Percentiles rank a stretch among this genome's conserved stretches.
These are phyloP conservation scores for Drosophila eugracilis DNA, from an alignment of 1,140 invertebrate genomes.

Conservation along the genomic window DNA sequence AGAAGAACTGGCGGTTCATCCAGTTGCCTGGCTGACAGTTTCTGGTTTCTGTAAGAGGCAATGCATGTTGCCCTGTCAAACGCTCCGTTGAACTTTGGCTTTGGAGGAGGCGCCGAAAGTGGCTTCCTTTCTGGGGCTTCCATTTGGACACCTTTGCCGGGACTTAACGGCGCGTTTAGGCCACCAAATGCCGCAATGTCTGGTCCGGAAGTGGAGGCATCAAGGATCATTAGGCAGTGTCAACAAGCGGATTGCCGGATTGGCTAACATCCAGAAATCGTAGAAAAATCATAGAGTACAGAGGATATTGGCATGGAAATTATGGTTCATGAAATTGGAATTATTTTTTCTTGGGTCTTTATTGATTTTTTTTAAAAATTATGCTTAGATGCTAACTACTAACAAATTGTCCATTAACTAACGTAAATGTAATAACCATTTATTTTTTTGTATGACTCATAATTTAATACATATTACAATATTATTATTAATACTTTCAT, in stretches of 20 bases:
- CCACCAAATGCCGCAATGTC: conserved; percentile 34
- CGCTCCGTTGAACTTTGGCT: conserved; percentile 53
- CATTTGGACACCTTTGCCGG: conserved; percentile 49
- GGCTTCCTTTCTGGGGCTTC: conserved; percentile 39
- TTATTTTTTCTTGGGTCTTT: conserved; percentile 51
- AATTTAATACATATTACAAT: conserved; percentile 68
- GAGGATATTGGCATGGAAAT: conserved; percentile 12
- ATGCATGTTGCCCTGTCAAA: conserved; percentile 76
- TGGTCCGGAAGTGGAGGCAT: conserved; percentile 31
- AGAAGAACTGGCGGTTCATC: conserved; percentile 6
- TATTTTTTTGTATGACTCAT: conserved; percentile 35
- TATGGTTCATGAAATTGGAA: conserved; percentile 3
- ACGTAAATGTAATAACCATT: conserved; percentile 75
- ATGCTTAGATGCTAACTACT: conserved; percentile 77
- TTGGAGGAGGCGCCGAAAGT: conserved; percentile 41
- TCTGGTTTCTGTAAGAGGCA: conserved; percentile 54
- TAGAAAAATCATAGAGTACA: not conserved
- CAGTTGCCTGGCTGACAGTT: conserved; percentile 1
- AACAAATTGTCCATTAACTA: conserved; percentile 82
- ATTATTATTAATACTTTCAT: conserved; percentile 43
- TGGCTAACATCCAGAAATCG: conserved; percentile 30
- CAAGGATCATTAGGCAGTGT: conserved; percentile 64
- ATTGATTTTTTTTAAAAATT: conserved; percentile 83
- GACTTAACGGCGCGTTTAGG: conserved; percentile 47
- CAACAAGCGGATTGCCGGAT: conserved; percentile 36